Conservation (phyloP, 2,113 vertebrate genomes). For the Callorhinus ursinus region DNA sequence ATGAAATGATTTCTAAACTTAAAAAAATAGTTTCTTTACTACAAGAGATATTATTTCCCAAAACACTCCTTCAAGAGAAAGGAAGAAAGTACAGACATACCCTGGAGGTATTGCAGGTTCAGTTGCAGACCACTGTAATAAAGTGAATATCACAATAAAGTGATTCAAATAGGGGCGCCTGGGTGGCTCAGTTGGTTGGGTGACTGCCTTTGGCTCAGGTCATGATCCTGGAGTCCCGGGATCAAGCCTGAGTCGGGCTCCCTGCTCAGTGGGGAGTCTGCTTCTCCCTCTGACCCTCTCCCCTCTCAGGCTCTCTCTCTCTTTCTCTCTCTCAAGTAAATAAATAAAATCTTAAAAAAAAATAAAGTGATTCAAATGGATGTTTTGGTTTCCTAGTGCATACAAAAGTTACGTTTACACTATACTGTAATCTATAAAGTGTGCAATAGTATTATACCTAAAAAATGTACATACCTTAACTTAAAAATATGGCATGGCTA, state of each 20-base stretch:
- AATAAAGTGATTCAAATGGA: background rate
- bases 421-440: background rate
- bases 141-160: background rate
- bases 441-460: background rate
- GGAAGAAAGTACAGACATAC: background rate
- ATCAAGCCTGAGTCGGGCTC: background rate
- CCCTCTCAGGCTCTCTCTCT: no score
- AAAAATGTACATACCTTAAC: background rate
- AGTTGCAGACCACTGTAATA: background rate
- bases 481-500: background rate
- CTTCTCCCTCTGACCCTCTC: background rate
- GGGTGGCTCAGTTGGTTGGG: background rate
- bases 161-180: background rate
- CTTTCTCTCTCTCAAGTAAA: background rate
- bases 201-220: background rate
- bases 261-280: background rate
- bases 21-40: background rate
- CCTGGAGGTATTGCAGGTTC: background rate
- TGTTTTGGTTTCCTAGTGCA: background rate
- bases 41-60: background rate
- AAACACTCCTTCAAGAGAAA: background rate
- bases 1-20: background rate
- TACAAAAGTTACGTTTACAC: background rate
- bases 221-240: background rate
- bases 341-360: background rate